Base-by-base conservation (phyloP, 2,113 vertebrate genomes). In the Phyllopteryx taeniolatus region DNA sequence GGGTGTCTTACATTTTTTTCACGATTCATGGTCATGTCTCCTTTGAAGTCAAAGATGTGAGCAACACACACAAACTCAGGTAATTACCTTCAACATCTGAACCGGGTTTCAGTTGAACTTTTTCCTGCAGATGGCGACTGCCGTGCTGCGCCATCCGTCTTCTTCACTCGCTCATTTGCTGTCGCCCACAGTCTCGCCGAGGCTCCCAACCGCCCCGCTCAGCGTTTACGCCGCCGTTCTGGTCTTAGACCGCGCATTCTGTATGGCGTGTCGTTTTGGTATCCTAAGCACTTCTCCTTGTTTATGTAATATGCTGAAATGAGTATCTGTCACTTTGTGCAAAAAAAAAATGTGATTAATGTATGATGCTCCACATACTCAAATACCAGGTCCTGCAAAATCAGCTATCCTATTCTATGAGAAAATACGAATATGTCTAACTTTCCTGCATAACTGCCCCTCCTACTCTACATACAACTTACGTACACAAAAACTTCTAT, bases 301-400 rank as follows among this genome's bases (percentile, higher is more conserved):
- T 87, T 88, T 86, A 86, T 88, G 83, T 84, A 88, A 87, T 27
- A 87, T 86, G 82, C 86, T 88, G 82, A 91, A 86, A 79, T 80
- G 80, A 85, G 67, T 81, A 84, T 84, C 79, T 88, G 87, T 84
- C 84, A 83, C 77, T 84, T 68, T 56, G 54, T 79, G 76, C 77
- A 80, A 78, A 57, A 87, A 83, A 70, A 27, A 27, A 27, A 27
- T 54, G 87, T 89, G 86, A 89, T 87, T 87, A 88, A 91, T 87
- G 78, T 78, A 86, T 87, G 87, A 71, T 74, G 86, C 69, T 67
- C 87, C 79, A 90, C 79, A 89, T 88, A 72, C 65, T 81, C 47
- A 5, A 63, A 35, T 57, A 7, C 19, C 51, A n/a, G 11, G 1
- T 57, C n/a, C n/a, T 60, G 78, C 68, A 70, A 79, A 83, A 86